Evolutionary conservation across 1,140 invertebrate genomes (phyloP).

Genomic region (Heterodera carotae): DNA sequence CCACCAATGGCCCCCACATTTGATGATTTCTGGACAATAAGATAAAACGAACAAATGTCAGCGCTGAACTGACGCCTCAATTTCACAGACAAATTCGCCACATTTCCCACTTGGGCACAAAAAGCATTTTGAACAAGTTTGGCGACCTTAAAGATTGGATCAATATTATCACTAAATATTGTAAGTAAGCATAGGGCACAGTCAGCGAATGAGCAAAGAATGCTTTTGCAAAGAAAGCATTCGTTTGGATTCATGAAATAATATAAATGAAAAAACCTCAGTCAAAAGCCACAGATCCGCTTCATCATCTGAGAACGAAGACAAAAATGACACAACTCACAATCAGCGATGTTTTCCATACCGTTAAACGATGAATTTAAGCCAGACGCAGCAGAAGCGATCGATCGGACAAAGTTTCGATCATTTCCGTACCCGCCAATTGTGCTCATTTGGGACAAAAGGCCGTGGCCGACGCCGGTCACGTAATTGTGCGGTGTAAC

Average conservation of each 20-base stretch:
- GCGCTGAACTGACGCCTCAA: constrained; percentile 52
- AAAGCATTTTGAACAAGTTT: constrained; percentile 46
- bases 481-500: constrained; percentile 55
- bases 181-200: too few relatives aligned
- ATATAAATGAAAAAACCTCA: constrained; percentile 29
- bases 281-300: constrained; percentile 52
- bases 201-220: too few relatives aligned
- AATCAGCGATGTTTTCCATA: constrained; percentile 22
- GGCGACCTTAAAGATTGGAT: constrained; percentile 14
- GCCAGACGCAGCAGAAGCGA: constrained; percentile 40
- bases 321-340: constrained; percentile 14
- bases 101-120: constrained; percentile 49
- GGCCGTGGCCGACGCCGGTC: constrained; percentile 54
- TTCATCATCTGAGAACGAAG: constrained; percentile 55
- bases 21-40: not conserved
- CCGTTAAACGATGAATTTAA: constrained; percentile 36
- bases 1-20: not conserved
- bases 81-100: constrained; percentile 37
- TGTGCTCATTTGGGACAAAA: constrained; percentile 51
- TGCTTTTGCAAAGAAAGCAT: too few relatives aligned
- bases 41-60: constrained; percentile 43
- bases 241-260: too few relatives aligned
- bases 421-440: constrained; percentile 49
- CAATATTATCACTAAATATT: too few relatives aligned
- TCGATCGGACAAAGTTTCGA: constrained; percentile 48